Conservation (phyloP, 2,797 vertebrate genomes). For the Pangasius mekongensis region DNA sequence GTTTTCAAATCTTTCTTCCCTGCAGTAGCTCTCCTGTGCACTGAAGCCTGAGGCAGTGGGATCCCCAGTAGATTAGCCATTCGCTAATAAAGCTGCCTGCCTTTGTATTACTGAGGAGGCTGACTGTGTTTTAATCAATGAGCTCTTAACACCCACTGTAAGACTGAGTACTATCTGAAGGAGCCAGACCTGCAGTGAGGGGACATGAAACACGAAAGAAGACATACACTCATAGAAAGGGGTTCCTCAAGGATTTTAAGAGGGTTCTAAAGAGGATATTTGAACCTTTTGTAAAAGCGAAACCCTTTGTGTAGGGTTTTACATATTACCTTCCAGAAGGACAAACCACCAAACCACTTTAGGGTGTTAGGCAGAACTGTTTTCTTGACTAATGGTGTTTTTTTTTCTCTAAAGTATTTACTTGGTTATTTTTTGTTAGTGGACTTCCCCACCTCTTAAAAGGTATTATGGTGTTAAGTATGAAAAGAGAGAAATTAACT, state of each 20-base stretch:
- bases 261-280: neutral
- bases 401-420: neutral
- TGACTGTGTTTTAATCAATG: conserved; percentile 51
- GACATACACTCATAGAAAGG: neutral
- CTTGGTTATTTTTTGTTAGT: neutral
- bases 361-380: neutral
- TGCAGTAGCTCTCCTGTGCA: conserved; percentile 41
- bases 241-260: neutral
- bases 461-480: neutral
- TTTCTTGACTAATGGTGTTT: neutral
- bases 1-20: conserved; percentile 35
- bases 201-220: neutral
- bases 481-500: neutral
- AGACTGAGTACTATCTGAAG: conserved; percentile 33
- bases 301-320: neutral
- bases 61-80: conserved; percentile 54
- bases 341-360: neutral
- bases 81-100: conserved; percentile 49
- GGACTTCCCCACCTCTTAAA: neutral
- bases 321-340: neutral
- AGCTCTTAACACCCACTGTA: conserved; percentile 38
- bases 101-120: conserved; percentile 49
- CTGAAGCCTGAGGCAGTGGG: conserved; percentile 45
- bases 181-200: conserved; percentile 11
- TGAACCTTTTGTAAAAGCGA: neutral